Percentiles rank a stretch among this genome's conserved stretches.
phyloP scores from a whole-genome alignment of 2,797 vertebrate species.

The Epinephelus awoara region DNA sequence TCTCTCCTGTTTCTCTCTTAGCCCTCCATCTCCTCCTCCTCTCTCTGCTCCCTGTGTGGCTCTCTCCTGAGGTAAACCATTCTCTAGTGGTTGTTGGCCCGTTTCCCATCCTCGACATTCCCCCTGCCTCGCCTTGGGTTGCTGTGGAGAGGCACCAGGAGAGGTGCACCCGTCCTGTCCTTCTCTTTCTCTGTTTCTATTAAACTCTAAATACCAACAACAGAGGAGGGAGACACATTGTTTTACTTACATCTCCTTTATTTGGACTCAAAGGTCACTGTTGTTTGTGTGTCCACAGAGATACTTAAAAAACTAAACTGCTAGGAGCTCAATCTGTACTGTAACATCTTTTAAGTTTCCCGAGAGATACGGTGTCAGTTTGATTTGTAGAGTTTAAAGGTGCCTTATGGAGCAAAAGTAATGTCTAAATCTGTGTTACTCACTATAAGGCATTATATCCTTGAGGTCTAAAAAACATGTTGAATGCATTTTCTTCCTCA shows the following conservation, averaged over 20 bases:
- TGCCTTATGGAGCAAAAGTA: neutral
- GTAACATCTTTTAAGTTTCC: neutral
- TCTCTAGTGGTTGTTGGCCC: constrained; percentile 69
- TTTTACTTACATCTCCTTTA: constrained; percentile 33
- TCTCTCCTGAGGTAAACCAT: constrained; percentile 58
- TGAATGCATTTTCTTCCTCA: too few relatives aligned
- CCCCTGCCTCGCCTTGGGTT: constrained; percentile 64
- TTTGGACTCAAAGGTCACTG: constrained; percentile 38
- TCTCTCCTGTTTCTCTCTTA: constrained; percentile 42
- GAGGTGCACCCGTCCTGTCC: constrained; percentile 56
- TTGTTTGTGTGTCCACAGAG: neutral
- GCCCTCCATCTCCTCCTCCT: constrained; percentile 4
- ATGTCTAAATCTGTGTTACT: neutral
- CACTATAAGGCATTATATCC: neutral
- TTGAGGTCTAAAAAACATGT: neutral
- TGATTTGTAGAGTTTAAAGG: neutral
- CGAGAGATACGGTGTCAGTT: neutral
- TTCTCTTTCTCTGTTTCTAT: constrained; percentile 47
- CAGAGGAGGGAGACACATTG: constrained; percentile 25
- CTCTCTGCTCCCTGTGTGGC: constrained; percentile 22
- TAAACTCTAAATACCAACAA: constrained; percentile 60
- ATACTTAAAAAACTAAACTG: neutral
- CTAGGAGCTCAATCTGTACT: neutral
- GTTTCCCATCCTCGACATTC: constrained; percentile 77
- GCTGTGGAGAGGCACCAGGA: constrained; percentile 74